Base-by-base conservation (phyloP, 1,140 invertebrate species). In the Diabrotica undecimpunctata region DNA sequence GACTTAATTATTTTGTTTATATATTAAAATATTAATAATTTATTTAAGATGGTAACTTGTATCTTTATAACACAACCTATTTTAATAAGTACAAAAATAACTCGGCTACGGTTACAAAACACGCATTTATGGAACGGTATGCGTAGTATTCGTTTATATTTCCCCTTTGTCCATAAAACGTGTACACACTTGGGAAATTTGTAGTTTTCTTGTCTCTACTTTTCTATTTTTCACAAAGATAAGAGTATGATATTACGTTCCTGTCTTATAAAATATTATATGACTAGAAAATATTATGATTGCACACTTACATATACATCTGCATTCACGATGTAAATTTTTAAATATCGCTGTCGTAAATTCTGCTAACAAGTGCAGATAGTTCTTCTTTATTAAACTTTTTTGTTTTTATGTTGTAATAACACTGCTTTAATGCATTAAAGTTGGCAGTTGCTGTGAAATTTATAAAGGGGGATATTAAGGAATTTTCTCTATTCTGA, bases 151-250 rank as follows among this genome's bases (percentile, higher is more conserved):
- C 41, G n/a, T 46, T n/a, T 46, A 25, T 25, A 25, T 25, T 25
- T 46, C 41, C n/a, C 8, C 6, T 8, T 46, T n/a, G 8, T 46
- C 41, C n/a, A n/a, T 46, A n/a, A n/a, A 46, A n/a, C 71, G 63
- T 67, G 65, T 56, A 69, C 67, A 70, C 71, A 70, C 71, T 66
- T 67, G 72, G 72, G 72, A 73, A 73, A 73, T 73, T 71, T 65
- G 72, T 71, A 73, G 69, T 73, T 73, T 71, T 66, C 67, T 69
- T 62, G 64, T 58, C 66, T 41, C 52, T 60, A 65, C 59, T 73
- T 70, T 69, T 71, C 70, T 69, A 69, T 71, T 71, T 73, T 69
- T 55, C 60, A 60, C 59, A 51, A 38, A 69, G 69, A 72, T 70
- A 72, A 70, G 69, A 63, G 71, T 64, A 66, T 70, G 66, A 72